These are phyloP conservation scores for Meandrina meandrites DNA, from an alignment of 92 coral and sea anemone genomes.

Conservation along the genomic window DNA sequence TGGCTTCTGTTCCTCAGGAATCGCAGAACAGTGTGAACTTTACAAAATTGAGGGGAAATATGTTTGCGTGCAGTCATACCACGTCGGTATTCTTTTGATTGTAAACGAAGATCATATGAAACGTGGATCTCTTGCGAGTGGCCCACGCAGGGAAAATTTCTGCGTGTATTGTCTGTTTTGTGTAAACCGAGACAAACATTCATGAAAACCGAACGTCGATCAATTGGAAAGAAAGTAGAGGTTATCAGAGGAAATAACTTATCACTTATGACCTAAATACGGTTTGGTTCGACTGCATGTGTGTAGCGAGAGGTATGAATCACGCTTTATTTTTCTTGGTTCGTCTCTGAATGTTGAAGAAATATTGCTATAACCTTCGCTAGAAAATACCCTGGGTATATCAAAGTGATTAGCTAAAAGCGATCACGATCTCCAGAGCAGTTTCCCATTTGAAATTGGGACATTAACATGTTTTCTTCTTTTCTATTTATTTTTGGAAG, in stretches of 20 bases:
- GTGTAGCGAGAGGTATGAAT: not conserved
- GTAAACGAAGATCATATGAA: not conserved
- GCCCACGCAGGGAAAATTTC: constrained; percentile 8
- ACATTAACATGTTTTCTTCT: not conserved
- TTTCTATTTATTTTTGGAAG: not conserved
- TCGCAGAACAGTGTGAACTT: not conserved
- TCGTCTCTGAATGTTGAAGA: not conserved
- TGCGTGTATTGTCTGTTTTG: not conserved
- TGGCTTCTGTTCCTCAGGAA: not conserved
- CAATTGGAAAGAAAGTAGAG: not conserved
- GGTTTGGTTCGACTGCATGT: not conserved
- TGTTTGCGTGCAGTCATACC: constrained; percentile 16
- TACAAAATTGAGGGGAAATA: not conserved
- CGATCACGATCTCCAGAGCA: not conserved
- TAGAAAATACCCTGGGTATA: not conserved
- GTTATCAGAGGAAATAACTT: not conserved
- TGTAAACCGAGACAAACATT: not conserved
- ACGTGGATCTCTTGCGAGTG: not conserved
- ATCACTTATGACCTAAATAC: not conserved
- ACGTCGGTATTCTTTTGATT: not conserved
- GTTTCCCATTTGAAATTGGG: not conserved
- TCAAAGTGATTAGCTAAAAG: not conserved
- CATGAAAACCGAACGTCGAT: not conserved
- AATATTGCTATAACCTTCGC: not conserved
- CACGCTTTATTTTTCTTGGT: not conserved